These are phyloP conservation scores for Ciconia boyciana DNA, from an alignment of 2,113 vertebrate genomes.

Conservation along the genomic window DNA sequence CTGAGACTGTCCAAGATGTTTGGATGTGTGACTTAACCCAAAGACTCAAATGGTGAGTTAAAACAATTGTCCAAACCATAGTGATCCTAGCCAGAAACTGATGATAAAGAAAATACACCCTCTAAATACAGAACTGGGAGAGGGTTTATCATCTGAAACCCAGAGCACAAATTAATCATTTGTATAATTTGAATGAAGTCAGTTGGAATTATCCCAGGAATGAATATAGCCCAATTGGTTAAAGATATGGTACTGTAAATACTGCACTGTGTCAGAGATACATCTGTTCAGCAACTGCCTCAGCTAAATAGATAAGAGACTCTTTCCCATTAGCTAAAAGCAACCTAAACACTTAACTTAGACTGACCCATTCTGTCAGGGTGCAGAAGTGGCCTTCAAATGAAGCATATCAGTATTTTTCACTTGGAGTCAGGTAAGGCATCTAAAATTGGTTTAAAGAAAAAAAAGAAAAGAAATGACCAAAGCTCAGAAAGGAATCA, in stretches of 20 bases:
- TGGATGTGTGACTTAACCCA: neutral
- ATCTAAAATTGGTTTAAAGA: neutral
- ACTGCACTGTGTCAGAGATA: neutral
- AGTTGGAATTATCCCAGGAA: constrained; percentile 3
- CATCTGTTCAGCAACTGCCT: constrained; percentile 10
- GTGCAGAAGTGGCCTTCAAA: neutral
- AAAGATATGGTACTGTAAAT: constrained; percentile 19
- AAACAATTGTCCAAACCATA: neutral
- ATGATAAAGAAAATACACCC: neutral
- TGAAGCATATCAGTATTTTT: neutral
- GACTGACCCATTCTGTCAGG: neutral
- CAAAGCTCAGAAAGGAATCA: constrained; percentile 8
- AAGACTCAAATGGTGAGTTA: neutral
- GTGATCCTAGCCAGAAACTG: neutral
- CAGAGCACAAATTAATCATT: neutral
- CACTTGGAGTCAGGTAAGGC: neutral
- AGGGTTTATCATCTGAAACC: neutral
- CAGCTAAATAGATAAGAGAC: constrained; percentile 3
- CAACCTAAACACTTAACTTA: neutral
- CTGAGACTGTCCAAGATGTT: neutral
- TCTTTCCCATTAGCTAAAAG: neutral
- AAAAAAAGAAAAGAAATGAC: constrained; percentile 2
- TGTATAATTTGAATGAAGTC: neutral
- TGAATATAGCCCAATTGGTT: constrained; percentile 13
- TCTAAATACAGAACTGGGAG: neutral